Evolutionary conservation across 2,113 vertebrate species (phyloP).

Genomic region (Rhynchomys soricoides): DNA sequence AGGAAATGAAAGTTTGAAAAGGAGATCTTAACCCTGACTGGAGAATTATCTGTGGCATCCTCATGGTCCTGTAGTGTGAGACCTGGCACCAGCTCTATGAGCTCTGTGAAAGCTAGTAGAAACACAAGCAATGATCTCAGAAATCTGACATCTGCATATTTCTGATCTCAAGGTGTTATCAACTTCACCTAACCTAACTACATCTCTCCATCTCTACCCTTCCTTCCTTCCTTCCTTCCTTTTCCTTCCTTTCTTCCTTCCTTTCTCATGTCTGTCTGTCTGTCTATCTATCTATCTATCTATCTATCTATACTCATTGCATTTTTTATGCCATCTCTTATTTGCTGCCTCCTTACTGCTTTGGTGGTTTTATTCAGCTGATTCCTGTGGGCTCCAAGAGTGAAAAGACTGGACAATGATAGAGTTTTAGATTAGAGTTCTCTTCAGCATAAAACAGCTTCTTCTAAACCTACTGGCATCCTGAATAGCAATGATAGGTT

Average conservation of each 20-base stretch:
- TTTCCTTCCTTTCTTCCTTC: too few species aligned
- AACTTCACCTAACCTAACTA: not conserved
- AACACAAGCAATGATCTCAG: not conserved
- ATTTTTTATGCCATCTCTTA: not conserved
- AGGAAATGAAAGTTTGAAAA: conserved; percentile 11
- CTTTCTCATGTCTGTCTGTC: too few species aligned
- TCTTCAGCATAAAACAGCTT: not conserved
- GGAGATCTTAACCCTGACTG: not conserved
- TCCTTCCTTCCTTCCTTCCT: not conserved
- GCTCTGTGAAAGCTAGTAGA: not conserved
- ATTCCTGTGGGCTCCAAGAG: not conserved
- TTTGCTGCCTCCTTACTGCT: not conserved
- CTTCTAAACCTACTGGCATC: not conserved
- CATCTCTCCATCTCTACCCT: not conserved
- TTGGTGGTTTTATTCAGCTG: not conserved
- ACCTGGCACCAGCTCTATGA: fast-evolving
- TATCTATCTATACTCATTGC: too few species aligned
- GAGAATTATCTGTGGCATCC: not conserved
- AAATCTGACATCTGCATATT: not conserved
- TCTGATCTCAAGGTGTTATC: not conserved
- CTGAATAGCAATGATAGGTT: not conserved
- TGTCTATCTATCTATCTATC: too few species aligned
- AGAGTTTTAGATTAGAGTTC: not conserved
- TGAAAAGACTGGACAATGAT: not conserved
- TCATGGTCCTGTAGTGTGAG: not conserved